A percentile compares a stretch with the other conserved stretches of the same genome.
Conservation (phyloP, 2,113 vertebrate species). For the Megaceryle maxima region DNA sequence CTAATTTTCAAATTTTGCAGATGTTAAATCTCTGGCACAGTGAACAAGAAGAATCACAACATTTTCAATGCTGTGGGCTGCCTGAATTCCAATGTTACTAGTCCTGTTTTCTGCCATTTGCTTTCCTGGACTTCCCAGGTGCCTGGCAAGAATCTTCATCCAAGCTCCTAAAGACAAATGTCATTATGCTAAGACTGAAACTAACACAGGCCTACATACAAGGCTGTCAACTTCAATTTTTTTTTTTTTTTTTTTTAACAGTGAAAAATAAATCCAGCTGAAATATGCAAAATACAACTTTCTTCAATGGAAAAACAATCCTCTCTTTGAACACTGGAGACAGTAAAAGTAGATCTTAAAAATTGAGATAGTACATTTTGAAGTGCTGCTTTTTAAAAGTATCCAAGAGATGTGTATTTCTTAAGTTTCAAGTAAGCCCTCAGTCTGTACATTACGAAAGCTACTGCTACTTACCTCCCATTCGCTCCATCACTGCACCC, state of each 20-base stretch:
- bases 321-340: neutral
- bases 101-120: neutral
- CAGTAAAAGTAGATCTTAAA: neutral
- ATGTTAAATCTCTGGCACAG: neutral
- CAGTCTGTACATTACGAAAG: neutral
- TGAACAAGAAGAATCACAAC: neutral
- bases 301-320: neutral
- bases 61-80: neutral
- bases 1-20: neutral
- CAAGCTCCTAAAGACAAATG: neutral
- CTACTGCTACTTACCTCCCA: slow-evolving; percentile 83
- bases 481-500: slow-evolving; percentile 93
- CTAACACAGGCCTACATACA: neutral
- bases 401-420: neutral
- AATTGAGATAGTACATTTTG: neutral
- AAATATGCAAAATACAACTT: neutral
- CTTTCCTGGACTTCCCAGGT: neutral
- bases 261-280: neutral
- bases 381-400: neutral
- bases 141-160: neutral
- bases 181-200: neutral
- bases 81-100: neutral
- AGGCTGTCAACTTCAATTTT: neutral
- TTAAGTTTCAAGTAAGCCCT: neutral
- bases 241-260: neutral